These are phyloP conservation scores for Caenorhabditis brenneri DNA, from an alignment of 1,140 invertebrate genomes.

Conservation along the genomic window DNA sequence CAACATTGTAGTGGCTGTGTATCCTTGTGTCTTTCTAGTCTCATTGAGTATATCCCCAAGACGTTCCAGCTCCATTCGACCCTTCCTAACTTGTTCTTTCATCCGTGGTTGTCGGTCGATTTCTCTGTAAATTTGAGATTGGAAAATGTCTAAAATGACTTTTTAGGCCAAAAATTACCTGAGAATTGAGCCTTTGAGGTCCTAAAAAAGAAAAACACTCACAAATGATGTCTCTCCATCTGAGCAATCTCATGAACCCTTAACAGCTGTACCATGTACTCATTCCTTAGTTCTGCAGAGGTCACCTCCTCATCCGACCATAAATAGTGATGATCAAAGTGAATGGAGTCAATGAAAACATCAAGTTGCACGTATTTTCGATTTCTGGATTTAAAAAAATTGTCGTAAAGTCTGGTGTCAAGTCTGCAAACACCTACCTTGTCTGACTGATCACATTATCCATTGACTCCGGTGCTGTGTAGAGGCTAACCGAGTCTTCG, in stretches of 20 bases:
- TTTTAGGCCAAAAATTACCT: too few relatives aligned
- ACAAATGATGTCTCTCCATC: constrained; percentile 6
- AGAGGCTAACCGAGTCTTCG: background rate
- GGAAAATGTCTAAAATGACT: too few relatives aligned
- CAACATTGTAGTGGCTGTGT: background rate
- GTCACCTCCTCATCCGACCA: constrained; percentile 4
- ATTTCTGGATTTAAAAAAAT: background rate
- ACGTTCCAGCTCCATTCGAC: background rate
- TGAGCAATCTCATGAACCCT: constrained; percentile 35
- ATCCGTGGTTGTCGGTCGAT: background rate
- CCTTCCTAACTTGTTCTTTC: constrained; percentile 5
- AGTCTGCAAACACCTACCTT: too few relatives aligned
- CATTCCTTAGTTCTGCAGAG: background rate
- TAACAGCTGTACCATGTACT: constrained; percentile 12
- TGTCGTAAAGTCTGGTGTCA: too few relatives aligned
- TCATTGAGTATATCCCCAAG: background rate
- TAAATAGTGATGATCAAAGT: constrained; percentile 21
- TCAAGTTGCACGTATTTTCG: constrained; percentile 14
- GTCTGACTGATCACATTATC: constrained; percentile 12
- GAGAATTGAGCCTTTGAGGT: too few relatives aligned
- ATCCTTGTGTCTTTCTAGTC: background rate
- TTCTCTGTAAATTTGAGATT: background rate
- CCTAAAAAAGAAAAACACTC: too few relatives aligned
- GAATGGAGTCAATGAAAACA: constrained; percentile 22
- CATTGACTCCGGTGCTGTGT: background rate